Conservation (phyloP, 2,797 vertebrate genomes). For the Decapterus maruadsi region DNA sequence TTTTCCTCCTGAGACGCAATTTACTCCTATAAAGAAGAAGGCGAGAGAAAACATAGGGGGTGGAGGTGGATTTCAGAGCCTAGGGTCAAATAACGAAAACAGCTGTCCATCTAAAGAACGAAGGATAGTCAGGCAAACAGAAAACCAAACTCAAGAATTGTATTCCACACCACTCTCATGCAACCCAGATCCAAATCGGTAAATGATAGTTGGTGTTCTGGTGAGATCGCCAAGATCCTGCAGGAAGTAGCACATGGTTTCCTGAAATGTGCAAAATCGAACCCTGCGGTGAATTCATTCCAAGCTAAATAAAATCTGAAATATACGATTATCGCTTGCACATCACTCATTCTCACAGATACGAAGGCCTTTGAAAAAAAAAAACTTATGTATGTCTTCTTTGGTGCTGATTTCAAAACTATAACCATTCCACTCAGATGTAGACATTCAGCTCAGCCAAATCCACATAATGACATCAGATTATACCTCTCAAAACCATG, state of each 20-base stretch:
- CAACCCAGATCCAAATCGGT: constrained; percentile 18
- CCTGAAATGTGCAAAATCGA: constrained; percentile 33
- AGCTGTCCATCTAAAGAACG: constrained; percentile 26
- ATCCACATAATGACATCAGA: constrained; percentile 79
- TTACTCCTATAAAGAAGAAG: constrained; percentile 73
- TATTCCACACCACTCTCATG: constrained; percentile 24
- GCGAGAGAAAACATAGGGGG: constrained; percentile 30
- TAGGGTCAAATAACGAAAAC: constrained; percentile 27
- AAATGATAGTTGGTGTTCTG: constrained; percentile 35
- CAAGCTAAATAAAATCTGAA: constrained; percentile 36
- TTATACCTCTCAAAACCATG: constrained; percentile 76
- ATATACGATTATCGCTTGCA: constrained; percentile 41
- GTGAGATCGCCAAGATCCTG: constrained; percentile 36
- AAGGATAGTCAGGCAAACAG: constrained; percentile 14
- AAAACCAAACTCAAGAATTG: background rate
- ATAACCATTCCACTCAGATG: constrained; percentile 40
- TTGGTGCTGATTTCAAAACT: constrained; percentile 61
- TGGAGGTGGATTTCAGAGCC: constrained; percentile 28
- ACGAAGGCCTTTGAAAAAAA: background rate
- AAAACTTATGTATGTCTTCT: constrained; percentile 21
- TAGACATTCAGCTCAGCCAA: constrained; percentile 61
- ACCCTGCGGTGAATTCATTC: constrained; percentile 33
- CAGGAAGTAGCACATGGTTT: constrained; percentile 9
- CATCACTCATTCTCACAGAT: constrained; percentile 17
- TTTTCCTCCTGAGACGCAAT: constrained; percentile 77